A percentile compares a stretch with the other conserved stretches of the same genome.
phyloP scores from a whole-genome alignment of 2,113 vertebrate species.

The Astur gentilis region DNA sequence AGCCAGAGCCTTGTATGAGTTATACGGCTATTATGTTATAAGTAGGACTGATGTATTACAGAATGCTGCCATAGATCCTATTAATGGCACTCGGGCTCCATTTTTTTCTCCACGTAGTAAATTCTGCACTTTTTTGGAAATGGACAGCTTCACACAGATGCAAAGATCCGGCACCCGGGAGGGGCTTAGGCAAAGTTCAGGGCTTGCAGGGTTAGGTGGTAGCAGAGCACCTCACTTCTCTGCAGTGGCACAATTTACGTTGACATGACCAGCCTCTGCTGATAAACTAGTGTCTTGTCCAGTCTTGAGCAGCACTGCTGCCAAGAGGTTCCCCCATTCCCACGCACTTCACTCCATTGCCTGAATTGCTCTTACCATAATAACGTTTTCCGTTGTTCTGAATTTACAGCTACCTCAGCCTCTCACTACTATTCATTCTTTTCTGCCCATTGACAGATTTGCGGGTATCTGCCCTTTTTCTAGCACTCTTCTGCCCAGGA shows the following conservation, averaged over 20 bases:
- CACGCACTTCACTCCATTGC: neutral
- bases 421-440: neutral
- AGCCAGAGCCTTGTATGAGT: conserved; percentile 56
- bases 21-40: conserved; percentile 72
- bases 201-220: neutral
- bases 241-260: neutral
- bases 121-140: conserved; percentile 20
- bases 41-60: conserved; percentile 68
- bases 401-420: neutral
- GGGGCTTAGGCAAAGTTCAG: neutral
- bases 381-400: neutral
- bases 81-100: neutral
- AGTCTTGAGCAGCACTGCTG: neutral
- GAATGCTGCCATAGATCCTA: conserved; percentile 57
- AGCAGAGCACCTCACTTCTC: neutral
- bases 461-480: neutral
- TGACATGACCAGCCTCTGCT: neutral
- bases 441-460: neutral
- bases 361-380: neutral
- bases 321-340: neutral
- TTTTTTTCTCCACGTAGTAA: conserved; percentile 44
- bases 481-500: neutral
- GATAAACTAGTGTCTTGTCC: neutral
- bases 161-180: neutral
- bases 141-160: neutral